phyloP scores from a whole-genome alignment of 2,113 vertebrate species.

The cat (Felis catus) region DNA sequence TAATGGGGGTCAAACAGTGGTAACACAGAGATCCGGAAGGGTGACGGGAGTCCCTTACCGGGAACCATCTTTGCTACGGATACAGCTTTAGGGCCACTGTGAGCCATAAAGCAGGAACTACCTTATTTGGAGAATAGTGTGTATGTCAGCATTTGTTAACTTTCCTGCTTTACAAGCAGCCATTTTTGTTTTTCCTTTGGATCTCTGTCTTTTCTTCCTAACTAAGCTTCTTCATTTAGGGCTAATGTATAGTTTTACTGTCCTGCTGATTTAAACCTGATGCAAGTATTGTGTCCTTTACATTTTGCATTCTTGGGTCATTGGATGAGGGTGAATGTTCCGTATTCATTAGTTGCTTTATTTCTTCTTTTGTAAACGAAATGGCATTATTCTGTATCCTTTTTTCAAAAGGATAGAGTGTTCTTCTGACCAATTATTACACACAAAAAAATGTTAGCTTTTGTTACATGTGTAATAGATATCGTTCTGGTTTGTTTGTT shows the following conservation, averaged over 20 bases:
- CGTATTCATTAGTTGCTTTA: background rate
- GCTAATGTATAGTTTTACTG: background rate
- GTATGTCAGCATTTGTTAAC: background rate
- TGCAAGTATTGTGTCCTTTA: background rate
- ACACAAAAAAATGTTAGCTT: background rate
- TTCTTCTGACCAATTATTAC: background rate
- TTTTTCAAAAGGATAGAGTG: background rate
- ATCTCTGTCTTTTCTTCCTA: background rate
- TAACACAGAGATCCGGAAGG: background rate
- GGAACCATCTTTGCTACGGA: background rate
- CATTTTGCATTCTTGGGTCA: background rate
- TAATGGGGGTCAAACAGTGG: background rate
- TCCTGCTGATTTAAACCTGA: background rate
- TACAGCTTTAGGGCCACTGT: background rate
- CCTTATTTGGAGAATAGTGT: background rate
- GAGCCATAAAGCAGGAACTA: background rate
- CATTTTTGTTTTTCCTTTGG: background rate
- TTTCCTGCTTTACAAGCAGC: background rate
- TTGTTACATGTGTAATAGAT: background rate
- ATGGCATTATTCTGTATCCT: background rate
- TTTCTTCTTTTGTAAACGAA: slow-evolving; percentile 10
- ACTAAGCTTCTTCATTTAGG: background rate
- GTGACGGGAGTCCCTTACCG: background rate
- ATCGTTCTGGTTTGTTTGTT: background rate
- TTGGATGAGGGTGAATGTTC: background rate